A percentile compares a stretch with the other conserved stretches of the same genome.
phyloP scores from a whole-genome alignment of 2,888 invertebrate genomes.

The Rhaphigaster nebulosa region DNA sequence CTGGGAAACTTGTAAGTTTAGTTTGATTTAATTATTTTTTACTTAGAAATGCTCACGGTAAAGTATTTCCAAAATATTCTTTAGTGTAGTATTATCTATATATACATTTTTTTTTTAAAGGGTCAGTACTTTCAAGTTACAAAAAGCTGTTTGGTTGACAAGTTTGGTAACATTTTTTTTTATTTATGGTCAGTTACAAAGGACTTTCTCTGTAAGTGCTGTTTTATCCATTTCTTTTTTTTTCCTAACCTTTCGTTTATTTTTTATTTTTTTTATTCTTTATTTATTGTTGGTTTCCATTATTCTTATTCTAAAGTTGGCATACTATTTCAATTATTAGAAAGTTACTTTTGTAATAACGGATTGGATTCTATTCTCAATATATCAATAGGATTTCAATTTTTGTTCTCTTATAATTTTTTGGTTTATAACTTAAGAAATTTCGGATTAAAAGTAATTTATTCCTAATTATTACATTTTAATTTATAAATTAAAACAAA shows the following conservation, averaged over 20 bases:
- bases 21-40: too few relatives aligned
- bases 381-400: too few relatives aligned
- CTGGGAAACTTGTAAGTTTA: too few relatives aligned
- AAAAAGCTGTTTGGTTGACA: neutral
- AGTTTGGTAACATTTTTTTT: neutral
- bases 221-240: neutral
- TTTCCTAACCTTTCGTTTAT: neutral
- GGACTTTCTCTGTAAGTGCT: neutral
- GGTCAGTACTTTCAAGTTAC: neutral
- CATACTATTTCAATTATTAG: neutral
- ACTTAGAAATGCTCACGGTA: too few relatives aligned
- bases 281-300: neutral
- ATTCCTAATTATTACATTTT: neutral
- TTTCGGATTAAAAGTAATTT: neutral
- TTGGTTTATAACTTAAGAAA: neutral
- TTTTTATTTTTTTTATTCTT: neutral
- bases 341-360: neutral
- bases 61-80: neutral
- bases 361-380: too few relatives aligned
- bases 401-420: neutral
- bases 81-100: neutral
- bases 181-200: neutral
- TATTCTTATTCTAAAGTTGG: neutral
- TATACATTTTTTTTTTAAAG: neutral
- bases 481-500: neutral